Evolutionary conservation across 2,113 vertebrate genomes (phyloP).

Genomic region (Eudorcas thomsonii): DNA sequence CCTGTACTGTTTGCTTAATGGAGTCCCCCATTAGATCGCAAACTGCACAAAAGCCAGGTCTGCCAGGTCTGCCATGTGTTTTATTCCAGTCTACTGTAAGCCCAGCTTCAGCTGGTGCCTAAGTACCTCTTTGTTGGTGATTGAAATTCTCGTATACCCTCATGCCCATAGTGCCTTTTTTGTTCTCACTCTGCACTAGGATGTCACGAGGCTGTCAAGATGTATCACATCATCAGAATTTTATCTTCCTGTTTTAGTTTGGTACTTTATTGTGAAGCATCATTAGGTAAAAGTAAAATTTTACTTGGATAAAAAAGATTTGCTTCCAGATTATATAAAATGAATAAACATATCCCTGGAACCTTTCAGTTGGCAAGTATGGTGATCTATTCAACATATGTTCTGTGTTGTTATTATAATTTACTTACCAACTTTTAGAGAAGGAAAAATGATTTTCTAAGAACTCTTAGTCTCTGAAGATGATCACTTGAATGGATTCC

Average conservation of each 20-base stretch:
- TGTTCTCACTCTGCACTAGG: not conserved
- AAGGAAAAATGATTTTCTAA: slow-evolving; percentile 34
- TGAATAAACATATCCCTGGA: slow-evolving; percentile 14
- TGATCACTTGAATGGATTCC: not conserved
- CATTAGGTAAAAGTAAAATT: slow-evolving; percentile 32
- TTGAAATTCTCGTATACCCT: not conserved
- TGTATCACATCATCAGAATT: not conserved
- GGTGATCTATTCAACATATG: not conserved
- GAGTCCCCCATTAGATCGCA: fast-evolving
- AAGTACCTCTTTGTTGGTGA: not conserved
- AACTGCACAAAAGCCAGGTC: not conserved
- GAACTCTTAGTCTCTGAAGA: slow-evolving; percentile 25
- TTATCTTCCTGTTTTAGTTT: not conserved
- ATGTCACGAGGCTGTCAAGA: not conserved
- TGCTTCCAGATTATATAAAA: slow-evolving; percentile 29
- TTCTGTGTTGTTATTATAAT: slow-evolving; percentile 22
- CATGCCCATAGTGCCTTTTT: fast-evolving
- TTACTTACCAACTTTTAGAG: slow-evolving; percentile 29
- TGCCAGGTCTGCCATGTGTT: not conserved
- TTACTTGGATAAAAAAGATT: slow-evolving; percentile 21
- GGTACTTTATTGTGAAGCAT: slow-evolving; percentile 12
- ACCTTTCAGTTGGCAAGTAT: not conserved
- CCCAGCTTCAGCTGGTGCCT: not conserved
- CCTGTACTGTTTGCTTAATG: not conserved
- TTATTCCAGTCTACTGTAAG: not conserved